phyloP scores from a whole-genome alignment of 2,113 vertebrate genomes.

The Thamnophis sirtalis region DNA sequence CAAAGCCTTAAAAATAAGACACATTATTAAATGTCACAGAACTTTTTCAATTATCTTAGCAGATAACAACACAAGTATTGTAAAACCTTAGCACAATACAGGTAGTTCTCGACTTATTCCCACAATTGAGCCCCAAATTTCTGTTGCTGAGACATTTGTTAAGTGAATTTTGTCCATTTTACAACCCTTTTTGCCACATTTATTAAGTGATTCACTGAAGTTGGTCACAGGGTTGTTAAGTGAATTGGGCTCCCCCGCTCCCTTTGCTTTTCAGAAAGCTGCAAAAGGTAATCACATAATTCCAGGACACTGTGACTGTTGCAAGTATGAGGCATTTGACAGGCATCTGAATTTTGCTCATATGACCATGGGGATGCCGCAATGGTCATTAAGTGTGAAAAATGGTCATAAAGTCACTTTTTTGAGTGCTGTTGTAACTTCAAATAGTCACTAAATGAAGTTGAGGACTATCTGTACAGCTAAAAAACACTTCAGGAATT shows the following conservation, averaged over 20 bases:
- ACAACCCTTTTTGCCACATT: not conserved
- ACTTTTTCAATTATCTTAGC: not conserved
- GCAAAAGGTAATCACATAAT: not conserved
- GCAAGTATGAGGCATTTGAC: not conserved
- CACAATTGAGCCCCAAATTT: not conserved
- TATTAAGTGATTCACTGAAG: not conserved
- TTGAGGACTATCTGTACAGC: not conserved
- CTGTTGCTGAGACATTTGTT: not conserved
- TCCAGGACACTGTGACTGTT: not conserved
- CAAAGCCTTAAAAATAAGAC: slow-evolving; percentile 73
- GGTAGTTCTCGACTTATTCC: not conserved
- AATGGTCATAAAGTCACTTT: not conserved
- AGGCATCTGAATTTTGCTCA: not conserved
- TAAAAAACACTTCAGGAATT: not conserved
- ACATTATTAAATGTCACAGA: not conserved
- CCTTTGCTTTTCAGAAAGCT: not conserved
- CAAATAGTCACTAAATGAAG: not conserved
- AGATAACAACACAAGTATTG: not conserved
- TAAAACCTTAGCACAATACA: not conserved
- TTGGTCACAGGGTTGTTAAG: not conserved
- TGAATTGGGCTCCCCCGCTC: not conserved
- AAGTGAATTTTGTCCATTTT: not conserved
- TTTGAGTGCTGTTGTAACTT: not conserved
- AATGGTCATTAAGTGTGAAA: not conserved
- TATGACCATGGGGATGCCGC: not conserved